phyloP scores from a whole-genome alignment of 1,140 invertebrate species.

The Tetragonula clypearis region DNA sequence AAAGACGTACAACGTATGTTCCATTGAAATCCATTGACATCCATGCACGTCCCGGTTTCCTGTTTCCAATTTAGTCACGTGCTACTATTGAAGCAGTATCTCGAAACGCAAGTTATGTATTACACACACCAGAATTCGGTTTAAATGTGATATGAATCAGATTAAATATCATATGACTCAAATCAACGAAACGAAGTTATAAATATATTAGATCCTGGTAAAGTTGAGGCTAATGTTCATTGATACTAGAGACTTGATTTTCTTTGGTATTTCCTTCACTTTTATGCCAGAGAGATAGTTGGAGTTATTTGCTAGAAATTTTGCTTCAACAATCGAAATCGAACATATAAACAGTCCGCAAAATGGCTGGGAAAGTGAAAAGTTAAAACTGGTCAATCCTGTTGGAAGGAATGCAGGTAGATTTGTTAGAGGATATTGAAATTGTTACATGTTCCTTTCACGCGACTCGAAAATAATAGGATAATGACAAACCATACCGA shows the following conservation, averaged over 20 bases:
- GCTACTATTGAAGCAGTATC: neutral
- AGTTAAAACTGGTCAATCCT: too few species aligned
- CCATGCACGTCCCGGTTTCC: neutral
- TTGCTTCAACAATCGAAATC: neutral
- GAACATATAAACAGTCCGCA: neutral
- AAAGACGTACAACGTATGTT: neutral
- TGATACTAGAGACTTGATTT: neutral
- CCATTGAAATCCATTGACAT: neutral
- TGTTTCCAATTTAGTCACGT: constrained; percentile 1
- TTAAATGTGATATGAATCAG: neutral
- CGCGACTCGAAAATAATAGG: neutral
- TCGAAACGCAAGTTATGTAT: neutral
- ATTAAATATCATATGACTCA: neutral
- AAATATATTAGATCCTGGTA: neutral
- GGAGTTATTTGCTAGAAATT: neutral
- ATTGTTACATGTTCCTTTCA: neutral
- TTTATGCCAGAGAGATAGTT: neutral
- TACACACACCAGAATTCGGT: neutral
- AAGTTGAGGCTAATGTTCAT: neutral
- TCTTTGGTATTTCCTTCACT: constrained; percentile 10
- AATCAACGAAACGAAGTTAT: neutral
- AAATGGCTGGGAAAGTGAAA: neutral
- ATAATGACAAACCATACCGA: constrained; percentile 31
- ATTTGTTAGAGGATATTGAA: neutral
- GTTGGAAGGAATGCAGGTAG: neutral